Evolutionary conservation across 2,113 vertebrate species (phyloP).

Genomic region (Dolichotis patagonum): DNA sequence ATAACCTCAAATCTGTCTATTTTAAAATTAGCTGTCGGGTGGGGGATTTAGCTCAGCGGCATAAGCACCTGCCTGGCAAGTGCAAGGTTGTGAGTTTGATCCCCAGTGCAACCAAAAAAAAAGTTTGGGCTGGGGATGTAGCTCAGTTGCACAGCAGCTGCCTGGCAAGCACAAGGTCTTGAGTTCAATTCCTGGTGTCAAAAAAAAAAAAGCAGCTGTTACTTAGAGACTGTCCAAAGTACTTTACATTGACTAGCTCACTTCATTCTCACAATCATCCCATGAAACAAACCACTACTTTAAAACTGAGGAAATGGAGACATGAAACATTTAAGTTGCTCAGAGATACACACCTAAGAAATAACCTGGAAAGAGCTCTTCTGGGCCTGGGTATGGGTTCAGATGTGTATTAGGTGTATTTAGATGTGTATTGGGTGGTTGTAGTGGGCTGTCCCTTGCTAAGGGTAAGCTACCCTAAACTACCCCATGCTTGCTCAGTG

Average conservation of each 20-base stretch:
- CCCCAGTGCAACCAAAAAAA: too few species aligned
- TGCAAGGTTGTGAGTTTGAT: too few species aligned
- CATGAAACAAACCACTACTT: background rate
- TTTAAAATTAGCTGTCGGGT: background rate
- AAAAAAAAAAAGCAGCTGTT: too few species aligned
- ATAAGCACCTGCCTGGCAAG: too few species aligned
- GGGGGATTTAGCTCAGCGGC: too few species aligned
- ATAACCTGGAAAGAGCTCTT: background rate
- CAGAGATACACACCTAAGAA: background rate
- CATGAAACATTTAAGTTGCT: background rate
- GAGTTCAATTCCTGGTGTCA: too few species aligned
- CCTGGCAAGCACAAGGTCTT: too few species aligned
- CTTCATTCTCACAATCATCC: background rate
- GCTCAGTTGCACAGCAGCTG: too few species aligned
- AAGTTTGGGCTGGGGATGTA: too few species aligned
- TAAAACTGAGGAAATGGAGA: background rate
- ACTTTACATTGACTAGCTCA: background rate
- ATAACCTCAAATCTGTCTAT: background rate
- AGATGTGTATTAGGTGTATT: background rate
- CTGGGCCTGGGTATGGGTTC: background rate
- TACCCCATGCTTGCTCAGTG: rapidly evolving
- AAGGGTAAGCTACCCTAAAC: too few species aligned
- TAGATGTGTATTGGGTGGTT: background rate
- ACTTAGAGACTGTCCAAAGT: background rate
- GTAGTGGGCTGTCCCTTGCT: background rate